These are phyloP conservation scores for Neoascia interrupta DNA, from an alignment of 2,888 invertebrate genomes.

Conservation along the genomic window DNA sequence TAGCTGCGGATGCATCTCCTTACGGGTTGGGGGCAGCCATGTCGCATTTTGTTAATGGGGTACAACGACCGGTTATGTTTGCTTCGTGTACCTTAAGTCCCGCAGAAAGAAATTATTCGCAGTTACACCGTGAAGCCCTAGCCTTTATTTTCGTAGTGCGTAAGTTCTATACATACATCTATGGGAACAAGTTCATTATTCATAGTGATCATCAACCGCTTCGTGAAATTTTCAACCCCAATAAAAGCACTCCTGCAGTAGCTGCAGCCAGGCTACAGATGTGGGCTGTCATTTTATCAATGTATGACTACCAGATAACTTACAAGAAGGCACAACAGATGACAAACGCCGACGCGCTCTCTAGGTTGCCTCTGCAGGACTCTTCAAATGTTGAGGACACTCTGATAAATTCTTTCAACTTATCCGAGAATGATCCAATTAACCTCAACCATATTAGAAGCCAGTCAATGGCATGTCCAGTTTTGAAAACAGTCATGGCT, in stretches of 20 bases:
- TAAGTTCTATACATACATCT: conserved; percentile 77
- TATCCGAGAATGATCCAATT: conserved; percentile 8
- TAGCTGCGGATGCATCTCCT: conserved; percentile 47
- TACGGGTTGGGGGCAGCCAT: conserved; percentile 39
- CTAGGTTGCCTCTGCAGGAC: conserved; percentile 21
- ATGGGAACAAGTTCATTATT: conserved; percentile 66
- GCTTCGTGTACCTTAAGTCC: conserved; percentile 43
- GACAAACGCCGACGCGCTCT: conserved; percentile 21
- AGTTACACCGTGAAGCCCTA: conserved; percentile 73
- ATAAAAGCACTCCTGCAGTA: conserved; percentile 15
- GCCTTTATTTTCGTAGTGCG: conserved; percentile 76
- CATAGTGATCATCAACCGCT: conserved; percentile 17
- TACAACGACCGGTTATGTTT: conserved; percentile 42
- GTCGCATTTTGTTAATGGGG: conserved; percentile 50
- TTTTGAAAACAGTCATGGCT: conserved; percentile 5
- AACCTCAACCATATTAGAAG: background rate
- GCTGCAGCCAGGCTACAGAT: conserved; percentile 19
- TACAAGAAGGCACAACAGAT: conserved; percentile 27
- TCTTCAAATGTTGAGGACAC: background rate
- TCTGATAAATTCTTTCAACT: conserved; percentile 23
- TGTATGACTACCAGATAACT: conserved; percentile 20
- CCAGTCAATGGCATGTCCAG: background rate
- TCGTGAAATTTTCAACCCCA: conserved; percentile 28
- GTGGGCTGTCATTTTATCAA: conserved; percentile 22
- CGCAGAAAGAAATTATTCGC: conserved; percentile 70